Evolutionary conservation across 1,140 invertebrate species (phyloP).

Genomic region (Antheraea pernyi): DNA sequence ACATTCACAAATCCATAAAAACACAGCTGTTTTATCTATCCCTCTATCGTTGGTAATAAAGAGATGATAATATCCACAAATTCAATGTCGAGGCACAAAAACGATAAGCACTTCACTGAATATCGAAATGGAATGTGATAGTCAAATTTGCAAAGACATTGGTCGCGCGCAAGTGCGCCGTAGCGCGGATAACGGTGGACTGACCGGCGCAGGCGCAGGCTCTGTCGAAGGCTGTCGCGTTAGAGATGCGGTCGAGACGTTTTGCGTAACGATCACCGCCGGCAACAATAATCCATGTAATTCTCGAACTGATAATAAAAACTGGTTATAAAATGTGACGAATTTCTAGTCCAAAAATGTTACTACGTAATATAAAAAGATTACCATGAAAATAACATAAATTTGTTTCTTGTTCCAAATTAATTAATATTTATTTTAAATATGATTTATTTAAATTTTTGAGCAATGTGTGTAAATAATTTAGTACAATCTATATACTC

Average conservation of each 20-base stretch:
- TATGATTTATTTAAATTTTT: too few relatives aligned
- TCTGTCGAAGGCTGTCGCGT: conserved; percentile 44
- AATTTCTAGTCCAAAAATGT: not conserved
- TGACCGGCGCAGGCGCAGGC: conserved; percentile 40
- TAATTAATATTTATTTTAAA: too few relatives aligned
- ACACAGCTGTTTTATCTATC: conserved; percentile 25
- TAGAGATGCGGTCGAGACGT: conserved; percentile 34
- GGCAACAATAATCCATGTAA: not conserved
- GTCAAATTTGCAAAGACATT: not conserved
- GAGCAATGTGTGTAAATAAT: too few relatives aligned
- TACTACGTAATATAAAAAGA: too few relatives aligned
- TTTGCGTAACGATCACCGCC: conserved; percentile 36
- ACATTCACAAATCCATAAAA: conserved; percentile 26
- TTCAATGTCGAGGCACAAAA: conserved; percentile 16
- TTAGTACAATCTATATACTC: too few relatives aligned
- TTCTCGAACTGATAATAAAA: not conserved
- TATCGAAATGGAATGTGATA: not conserved
- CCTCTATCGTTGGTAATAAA: conserved; percentile 43
- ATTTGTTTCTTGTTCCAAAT: too few relatives aligned
- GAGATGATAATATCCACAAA: conserved; percentile 45
- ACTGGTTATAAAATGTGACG: not conserved
- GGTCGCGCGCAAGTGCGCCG: conserved; percentile 41
- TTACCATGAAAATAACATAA: too few relatives aligned
- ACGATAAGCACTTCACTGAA: conserved; percentile 40
- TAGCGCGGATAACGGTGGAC: conserved; percentile 45